Evolutionary conservation across 2,797 vertebrate species (phyloP), one percentile per base, ranked within the genome.

Genomic region (Chaetophractus vellerosus): DNA sequence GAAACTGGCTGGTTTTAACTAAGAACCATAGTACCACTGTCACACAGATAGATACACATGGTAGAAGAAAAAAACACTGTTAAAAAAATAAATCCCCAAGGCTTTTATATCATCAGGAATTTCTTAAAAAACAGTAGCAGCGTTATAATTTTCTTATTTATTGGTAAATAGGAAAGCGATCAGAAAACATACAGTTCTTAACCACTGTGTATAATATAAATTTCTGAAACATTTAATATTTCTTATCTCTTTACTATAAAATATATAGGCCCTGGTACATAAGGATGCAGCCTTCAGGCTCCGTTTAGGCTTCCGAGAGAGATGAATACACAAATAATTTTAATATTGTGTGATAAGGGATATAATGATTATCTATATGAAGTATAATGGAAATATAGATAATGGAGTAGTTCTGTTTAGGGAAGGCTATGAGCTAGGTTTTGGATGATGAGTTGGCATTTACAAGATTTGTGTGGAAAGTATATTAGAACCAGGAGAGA

Each of bases 201-300:
- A 83, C 26, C 28, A 64, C 5, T 84, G 10, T 68, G 1, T 26
- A 48, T 57, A 14, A 36, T 92, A 12, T 83, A 33, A 28, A 52
- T 94, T 92, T 79, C 81, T 83, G 83, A 92, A 78, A 55, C 26
- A 80, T 31, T 90, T 75, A 76, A n/a, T 93, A 36, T 95, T 94
- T 90, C 38, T 80, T 21, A 72, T 86, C 33, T 79, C n/a, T 12
- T 57, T 72, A 16, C n/a, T 38, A 26, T 33, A 71, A 71, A 79
- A 66, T 88, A 71, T 36, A 1, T 7, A 85, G 23, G 48, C 66
- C 11, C n/a, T 92, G n/a, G 8, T 92, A 66, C 2, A 31, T 79
- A 80, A 84, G 74, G 57, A 64, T 72, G 41, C 5, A 45, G 11
- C 12, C 9, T 81, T 38, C 11, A 88, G 33, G 18, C 33, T 69